A percentile compares a stretch with the other conserved stretches of the same genome.
Evolutionary conservation across 2,113 vertebrate species (phyloP).

Genomic region (Percopsis transmontana): DNA sequence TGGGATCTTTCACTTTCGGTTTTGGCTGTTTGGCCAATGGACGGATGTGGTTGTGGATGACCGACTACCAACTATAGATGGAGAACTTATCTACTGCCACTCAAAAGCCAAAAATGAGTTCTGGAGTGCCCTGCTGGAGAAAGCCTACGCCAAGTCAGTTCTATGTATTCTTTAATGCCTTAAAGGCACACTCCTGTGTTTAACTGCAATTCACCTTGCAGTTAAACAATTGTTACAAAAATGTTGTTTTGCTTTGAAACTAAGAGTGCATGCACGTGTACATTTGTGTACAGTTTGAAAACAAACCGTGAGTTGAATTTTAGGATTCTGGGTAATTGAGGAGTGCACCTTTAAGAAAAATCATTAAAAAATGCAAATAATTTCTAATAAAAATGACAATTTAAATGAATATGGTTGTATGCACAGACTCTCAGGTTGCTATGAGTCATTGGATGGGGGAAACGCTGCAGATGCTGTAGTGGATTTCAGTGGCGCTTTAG

Average conservation of each 20-base stretch:
- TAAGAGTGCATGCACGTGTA: too few relatives aligned
- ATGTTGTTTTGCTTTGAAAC: too few relatives aligned
- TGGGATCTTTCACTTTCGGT: conserved; percentile 93
- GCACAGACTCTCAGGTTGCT: conserved; percentile 87
- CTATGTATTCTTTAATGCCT: not conserved
- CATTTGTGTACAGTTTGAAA: too few relatives aligned
- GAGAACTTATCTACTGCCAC: conserved; percentile 87
- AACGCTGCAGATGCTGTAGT: conserved; percentile 92
- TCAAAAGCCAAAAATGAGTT: conserved; percentile 88
- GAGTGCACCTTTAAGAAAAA: too few relatives aligned
- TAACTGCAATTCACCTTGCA: not conserved
- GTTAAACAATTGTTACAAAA: too few relatives aligned
- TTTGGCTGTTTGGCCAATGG: conserved; percentile 94
- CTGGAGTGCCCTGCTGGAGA: conserved; percentile 93
- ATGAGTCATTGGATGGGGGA: conserved; percentile 90
- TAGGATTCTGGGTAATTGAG: too few relatives aligned
- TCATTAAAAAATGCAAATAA: not conserved
- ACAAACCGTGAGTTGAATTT: too few relatives aligned
- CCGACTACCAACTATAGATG: conserved; percentile 85
- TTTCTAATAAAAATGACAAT: not conserved
- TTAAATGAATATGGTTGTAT: not conserved
- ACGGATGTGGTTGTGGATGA: conserved; percentile 93
- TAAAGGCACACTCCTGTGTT: not conserved
- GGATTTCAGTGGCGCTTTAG: conserved; percentile 92
- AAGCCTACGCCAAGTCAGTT: conserved; percentile 91